phyloP scores from a whole-genome alignment of 1,140 invertebrate genomes.

The Zaprionus ghesquierei region DNA sequence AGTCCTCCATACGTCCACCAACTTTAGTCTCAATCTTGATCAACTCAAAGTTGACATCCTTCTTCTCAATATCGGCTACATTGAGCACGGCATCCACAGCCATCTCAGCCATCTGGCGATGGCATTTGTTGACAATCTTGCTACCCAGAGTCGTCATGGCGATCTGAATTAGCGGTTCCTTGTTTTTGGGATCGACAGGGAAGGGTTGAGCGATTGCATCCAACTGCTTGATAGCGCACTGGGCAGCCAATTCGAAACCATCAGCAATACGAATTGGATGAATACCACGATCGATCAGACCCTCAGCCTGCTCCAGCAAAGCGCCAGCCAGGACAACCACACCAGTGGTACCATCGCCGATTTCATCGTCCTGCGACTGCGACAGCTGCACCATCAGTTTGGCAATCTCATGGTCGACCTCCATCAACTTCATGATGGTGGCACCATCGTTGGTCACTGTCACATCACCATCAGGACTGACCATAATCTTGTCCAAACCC shows the following conservation, averaged over 20 bases:
- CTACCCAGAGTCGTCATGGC: conserved; percentile 99
- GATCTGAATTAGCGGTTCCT: conserved; percentile 95
- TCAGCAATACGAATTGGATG: conserved; percentile 99
- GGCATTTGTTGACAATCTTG: conserved; percentile 97
- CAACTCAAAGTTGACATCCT: conserved; percentile 99
- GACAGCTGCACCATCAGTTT: conserved; percentile 99
- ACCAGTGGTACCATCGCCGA: conserved; percentile 99
- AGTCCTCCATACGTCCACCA: conserved; percentile 98
- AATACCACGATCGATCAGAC: conserved; percentile 97
- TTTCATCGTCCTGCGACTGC: conserved; percentile 99
- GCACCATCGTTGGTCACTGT: conserved; percentile 99
- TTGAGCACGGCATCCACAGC: conserved; percentile 95
- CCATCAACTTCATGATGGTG: conserved; percentile 99
- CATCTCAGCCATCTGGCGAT: conserved; percentile 99
- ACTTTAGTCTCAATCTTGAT: conserved; percentile 99
- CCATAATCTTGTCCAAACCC: conserved; percentile 98
- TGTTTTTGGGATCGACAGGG: conserved; percentile 91
- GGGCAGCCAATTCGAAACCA: conserved; percentile 98
- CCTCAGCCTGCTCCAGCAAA: conserved; percentile 96
- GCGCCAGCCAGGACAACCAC: conserved; percentile 95
- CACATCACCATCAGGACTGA: conserved; percentile 98
- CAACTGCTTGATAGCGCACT: conserved; percentile 93
- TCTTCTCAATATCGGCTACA: conserved; percentile 91
- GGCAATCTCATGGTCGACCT: conserved; percentile 99
- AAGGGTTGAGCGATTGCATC: conserved; percentile 95